Evolutionary conservation across 2,888 invertebrate species (phyloP).

Genomic region (Nemapogon koenigi): DNA sequence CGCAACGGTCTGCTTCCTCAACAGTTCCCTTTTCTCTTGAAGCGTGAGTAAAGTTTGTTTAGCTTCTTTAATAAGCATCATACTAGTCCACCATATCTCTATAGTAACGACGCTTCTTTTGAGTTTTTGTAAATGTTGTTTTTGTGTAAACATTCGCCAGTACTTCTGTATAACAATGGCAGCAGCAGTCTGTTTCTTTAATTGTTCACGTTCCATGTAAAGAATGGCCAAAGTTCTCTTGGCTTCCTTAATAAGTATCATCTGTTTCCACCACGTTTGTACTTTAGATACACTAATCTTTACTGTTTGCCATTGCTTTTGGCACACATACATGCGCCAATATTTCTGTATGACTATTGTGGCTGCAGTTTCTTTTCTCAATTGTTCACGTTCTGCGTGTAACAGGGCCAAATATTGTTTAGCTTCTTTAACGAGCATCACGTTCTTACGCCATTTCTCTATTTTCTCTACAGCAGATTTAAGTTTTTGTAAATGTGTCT

Average conservation of each 20-base stretch:
- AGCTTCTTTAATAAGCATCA: too few relatives aligned
- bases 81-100: too few relatives aligned
- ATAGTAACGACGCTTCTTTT: too few relatives aligned
- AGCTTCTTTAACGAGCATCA: not conserved
- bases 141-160: too few relatives aligned
- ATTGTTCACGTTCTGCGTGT: too few relatives aligned
- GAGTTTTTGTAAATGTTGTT: too few relatives aligned
- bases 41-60: too few relatives aligned
- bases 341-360: conserved; percentile 48
- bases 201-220: not conserved
- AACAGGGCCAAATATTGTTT: too few relatives aligned
- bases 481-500: too few relatives aligned
- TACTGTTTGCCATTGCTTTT: conserved; percentile 31
- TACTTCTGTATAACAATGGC: conserved; percentile 48
- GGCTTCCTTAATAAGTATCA: not conserved
- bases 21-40: too few relatives aligned
- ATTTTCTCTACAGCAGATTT: too few relatives aligned
- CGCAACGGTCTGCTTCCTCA: too few relatives aligned
- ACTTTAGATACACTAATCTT: conserved; percentile 17
- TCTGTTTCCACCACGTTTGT: not conserved
- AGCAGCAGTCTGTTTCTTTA: conserved; percentile 18
- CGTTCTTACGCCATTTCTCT: not conserved
- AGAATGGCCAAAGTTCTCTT: not conserved
- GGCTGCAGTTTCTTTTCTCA: conserved; percentile 27
- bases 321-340: conserved; percentile 44